Evolutionary conservation across 2,888 invertebrate species (phyloP).

Genomic region (Pyrgus malvae): DNA sequence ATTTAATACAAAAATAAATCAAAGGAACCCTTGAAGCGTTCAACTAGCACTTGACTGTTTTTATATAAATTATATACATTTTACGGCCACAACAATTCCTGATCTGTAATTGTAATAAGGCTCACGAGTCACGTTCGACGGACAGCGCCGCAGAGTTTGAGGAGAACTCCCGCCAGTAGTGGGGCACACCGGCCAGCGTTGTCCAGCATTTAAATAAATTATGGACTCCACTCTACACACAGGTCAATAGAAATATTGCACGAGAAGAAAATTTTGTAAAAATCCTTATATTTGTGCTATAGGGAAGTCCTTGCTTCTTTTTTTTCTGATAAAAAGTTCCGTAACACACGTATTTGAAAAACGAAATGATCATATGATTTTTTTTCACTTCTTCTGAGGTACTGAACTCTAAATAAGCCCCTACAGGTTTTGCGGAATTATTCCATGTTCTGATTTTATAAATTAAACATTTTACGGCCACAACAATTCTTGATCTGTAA

Average conservation of each 20-base stretch:
- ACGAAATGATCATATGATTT: too few species aligned
- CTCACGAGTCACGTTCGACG: conserved; percentile 63
- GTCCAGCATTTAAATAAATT: conserved; percentile 21
- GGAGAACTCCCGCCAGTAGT: too few species aligned
- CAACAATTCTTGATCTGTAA: conserved; percentile 79
- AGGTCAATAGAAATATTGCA: conserved; percentile 18
- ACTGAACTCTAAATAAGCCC: too few species aligned
- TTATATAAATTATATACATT: conserved; percentile 80
- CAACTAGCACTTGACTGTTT: too few species aligned
- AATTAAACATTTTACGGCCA: conserved; percentile 74
- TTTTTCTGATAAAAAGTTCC: too few species aligned
- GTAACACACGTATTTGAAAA: too few species aligned
- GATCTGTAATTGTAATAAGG: conserved; percentile 79
- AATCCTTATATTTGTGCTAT: background rate
- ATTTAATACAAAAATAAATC: too few species aligned
- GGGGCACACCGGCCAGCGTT: too few species aligned
- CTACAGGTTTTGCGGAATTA: conserved; percentile 50
- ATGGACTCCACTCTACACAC: conserved; percentile 5
- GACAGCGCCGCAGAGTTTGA: conserved; percentile 44
- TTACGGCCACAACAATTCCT: conserved; percentile 74
- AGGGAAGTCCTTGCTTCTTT: too few species aligned
- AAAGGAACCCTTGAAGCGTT: too few species aligned
- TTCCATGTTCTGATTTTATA: conserved; percentile 66
- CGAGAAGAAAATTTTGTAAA: background rate
- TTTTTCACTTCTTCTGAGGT: too few species aligned